Base-by-base conservation (phyloP, 2,888 invertebrate genomes). In the Uloborus plumipes region DNA sequence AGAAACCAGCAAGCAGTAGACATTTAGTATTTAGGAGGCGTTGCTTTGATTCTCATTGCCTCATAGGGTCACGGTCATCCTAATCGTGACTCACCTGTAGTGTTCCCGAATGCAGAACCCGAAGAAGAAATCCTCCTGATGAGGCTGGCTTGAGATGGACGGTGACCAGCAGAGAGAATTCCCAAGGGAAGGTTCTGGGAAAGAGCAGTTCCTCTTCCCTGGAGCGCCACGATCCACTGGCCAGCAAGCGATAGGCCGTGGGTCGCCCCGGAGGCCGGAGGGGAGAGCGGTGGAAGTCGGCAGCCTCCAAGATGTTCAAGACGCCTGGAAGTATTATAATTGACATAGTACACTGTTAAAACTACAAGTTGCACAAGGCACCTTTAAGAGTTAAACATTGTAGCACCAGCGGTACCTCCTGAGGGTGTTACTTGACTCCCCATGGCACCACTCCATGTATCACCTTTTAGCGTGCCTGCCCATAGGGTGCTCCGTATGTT, bases 131-230 rank as follows among this genome's bases (percentile, higher is more conserved):
- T 2, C 83, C 83, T 0, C 77, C 77, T 11, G 67, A 65, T 11
- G 77, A 76, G 4, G 77, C 55, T 11, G 66, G 62, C 13, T 69
- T 83, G 16, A 72, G 58, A 14, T 77, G 49, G 39, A 77, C 76
- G 7, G 77, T 77, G 14, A 83, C 76, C 22, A 83, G 49, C 14
- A 77, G 67, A 26, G 83, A 83, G 64, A 83, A 83, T 51, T 83
- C 83, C 83, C 83, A 83, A 4, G 83, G 83, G 58, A 83, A 83
- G 9, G 83, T 83, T 47, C 82, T 55, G 9, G 82, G 82, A n/a
- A 82, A 82, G 15, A 71, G 26, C 3, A 82, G 49, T 18, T 76
- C 71, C 18, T 82, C 82, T 18, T 76, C 59, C 11, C 53, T 20
- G n/a, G 82, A 82, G 13, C 72, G 51, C 83, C 83, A 83, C 0